Evolutionary conservation across 2,888 invertebrate species (phyloP).

Genomic region (Thereva nobilitata): DNA sequence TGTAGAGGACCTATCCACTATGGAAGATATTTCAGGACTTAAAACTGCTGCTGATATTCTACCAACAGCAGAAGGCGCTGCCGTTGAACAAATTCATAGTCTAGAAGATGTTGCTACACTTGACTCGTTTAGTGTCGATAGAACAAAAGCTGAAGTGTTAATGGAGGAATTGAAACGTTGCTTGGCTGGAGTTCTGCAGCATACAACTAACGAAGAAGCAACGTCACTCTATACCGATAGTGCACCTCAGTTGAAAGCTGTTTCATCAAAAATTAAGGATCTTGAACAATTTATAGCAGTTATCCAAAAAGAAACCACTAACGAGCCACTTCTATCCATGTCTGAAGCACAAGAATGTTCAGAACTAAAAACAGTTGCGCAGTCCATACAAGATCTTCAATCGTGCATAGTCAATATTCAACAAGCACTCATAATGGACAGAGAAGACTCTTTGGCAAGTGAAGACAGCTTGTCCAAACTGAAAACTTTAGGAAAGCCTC

Average conservation of each 20-base stretch:
- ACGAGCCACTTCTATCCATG: conserved; percentile 50
- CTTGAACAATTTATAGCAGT: conserved; percentile 56
- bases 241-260: conserved; percentile 47
- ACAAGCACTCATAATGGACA: conserved; percentile 44
- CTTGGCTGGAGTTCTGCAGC: conserved; percentile 50
- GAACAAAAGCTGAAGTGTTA: conserved; percentile 44
- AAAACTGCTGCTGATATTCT: conserved; percentile 61
- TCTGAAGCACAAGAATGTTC: conserved; percentile 20
- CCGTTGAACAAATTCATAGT: conserved; percentile 29
- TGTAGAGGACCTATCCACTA: conserved; percentile 52
- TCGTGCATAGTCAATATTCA: conserved; percentile 52
- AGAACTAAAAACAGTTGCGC: conserved; percentile 52
- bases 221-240: conserved; percentile 45
- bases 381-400: conserved; percentile 51
- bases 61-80: conserved; percentile 44
- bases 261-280: conserved; percentile 55
- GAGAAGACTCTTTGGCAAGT: conserved; percentile 45
- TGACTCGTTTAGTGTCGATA: neutral
- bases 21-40: conserved; percentile 64
- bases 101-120: conserved; percentile 38
- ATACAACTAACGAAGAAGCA: conserved; percentile 47
- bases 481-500: conserved; percentile 48
- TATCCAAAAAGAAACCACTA: conserved; percentile 52
- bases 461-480: conserved; percentile 47
- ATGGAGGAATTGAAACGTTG: conserved; percentile 51